Base-by-base conservation (phyloP, 2,113 vertebrate species). In the Petroica traversi region DNA sequence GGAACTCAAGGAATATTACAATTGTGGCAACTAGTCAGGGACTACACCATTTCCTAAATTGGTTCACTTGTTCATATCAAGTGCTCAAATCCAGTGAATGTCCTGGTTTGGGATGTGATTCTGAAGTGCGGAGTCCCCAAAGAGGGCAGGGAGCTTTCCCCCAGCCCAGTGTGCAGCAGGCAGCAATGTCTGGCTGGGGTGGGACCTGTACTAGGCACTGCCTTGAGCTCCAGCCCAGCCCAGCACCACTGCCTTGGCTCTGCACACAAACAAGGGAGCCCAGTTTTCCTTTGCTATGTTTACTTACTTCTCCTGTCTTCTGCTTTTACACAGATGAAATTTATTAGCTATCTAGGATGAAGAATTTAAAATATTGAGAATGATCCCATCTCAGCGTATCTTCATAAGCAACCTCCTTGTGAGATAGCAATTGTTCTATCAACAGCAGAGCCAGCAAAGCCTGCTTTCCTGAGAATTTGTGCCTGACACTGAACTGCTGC, bases 291-390 rank as follows among this genome's bases (percentile, higher is more conserved):
- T n/a, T 77, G 17, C 40, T 12, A 13, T 72, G 68, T 81, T 95
- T 95, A 26, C 45, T 66, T 73, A 54, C 62, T 95, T 82, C 73
- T 85, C 34, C 8, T 25, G 9, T 54, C 55, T 64, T 79, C 40
- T 89, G 55, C 41, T 79, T 91, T 79, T 46, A 67, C 71, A 72
- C 41, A 55, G 69, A 59, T 24, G 6, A 94, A 79, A 89, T 92
- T 82, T 91, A 92, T 85, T 91, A 17, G 46, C 25, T 73, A 88
- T 69, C 75, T 63, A 59, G 15, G 29, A 92, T 81, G 94, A 96
- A 95, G 93, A 96, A 96, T 95, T 85, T 85, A 66, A 96, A 88
- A 79, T 57, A 52, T 48, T 88, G 88, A 92, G 89, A 90, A 80
- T 52, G 34, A 94, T 80, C 67, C 78, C 79, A 38, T 86, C 63